phyloP scores from a whole-genome alignment of 2,113 vertebrate genomes.

The Ifrita kowaldi region DNA sequence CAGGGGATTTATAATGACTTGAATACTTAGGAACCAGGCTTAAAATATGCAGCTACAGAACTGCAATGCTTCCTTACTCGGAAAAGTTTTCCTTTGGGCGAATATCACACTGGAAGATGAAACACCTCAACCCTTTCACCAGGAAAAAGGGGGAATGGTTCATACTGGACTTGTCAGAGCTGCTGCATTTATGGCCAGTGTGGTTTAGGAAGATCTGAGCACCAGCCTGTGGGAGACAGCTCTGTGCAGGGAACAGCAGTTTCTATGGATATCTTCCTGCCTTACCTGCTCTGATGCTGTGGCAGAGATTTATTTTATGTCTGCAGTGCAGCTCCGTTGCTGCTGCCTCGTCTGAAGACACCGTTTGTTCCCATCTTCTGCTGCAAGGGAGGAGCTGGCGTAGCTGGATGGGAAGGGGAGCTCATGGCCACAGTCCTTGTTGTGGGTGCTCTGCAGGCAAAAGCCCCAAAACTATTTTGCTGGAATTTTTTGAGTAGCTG shows the following conservation, averaged over 20 bases:
- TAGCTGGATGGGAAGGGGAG: background rate
- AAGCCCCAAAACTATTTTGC: accelerated
- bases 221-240: background rate
- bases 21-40: background rate
- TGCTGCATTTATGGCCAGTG: accelerated
- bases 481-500: background rate
- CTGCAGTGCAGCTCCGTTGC: background rate
- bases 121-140: background rate
- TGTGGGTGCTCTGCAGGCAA: background rate
- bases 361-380: background rate
- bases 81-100: background rate
- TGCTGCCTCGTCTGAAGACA: background rate
- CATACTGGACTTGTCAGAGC: background rate
- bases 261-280: background rate
- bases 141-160: background rate
- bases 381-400: background rate
- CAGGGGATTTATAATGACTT: slow-evolving; percentile 21
- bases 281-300: background rate
- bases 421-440: background rate
- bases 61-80: background rate
- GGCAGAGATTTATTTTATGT: background rate
- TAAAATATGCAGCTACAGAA: slow-evolving; percentile 15
- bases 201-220: background rate
- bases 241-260: background rate
- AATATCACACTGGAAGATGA: background rate